Base-by-base conservation (phyloP, 2,888 invertebrate species). In the Phengaris alcon region DNA sequence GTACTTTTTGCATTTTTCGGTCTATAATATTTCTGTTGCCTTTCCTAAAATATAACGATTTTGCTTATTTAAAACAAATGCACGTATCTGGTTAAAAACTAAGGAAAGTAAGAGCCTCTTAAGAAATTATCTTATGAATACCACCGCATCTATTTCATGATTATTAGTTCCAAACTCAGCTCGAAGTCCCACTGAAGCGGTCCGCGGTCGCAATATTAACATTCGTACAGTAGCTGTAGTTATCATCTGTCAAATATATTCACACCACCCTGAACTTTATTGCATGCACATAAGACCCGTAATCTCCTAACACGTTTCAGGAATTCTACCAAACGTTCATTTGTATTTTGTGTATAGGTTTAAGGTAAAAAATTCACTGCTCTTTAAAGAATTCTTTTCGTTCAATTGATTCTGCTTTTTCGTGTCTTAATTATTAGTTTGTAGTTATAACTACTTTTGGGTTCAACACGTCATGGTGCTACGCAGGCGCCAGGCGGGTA, bases 121-220 rank as follows among this genome's bases (percentile, higher is more conserved):
- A 48, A 5, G 48, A 48, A 48, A 48, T 35, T 22, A 15, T 55
- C 35, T 68, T 68, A 48, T 64, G 15, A 69, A 72, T 73, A 70
- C 51, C 73, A 57, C 48, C 76, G 48, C 55, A 68, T 77, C 73
- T 44, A 74, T 74, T 57, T 68, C n/a, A n/a, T n/a, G 68, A 10
- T 74, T 80, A 77, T 70, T 78, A 78, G n/a, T 52, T 80, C 83
- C 76, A 55, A 77, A 77, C 78, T 80, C 81, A 78, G 83, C 83
- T 84, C 85, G 84, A 82, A 87, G 89, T 87, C 84, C 84, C 86
- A 84, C 84, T 85, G 85, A 85, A 85, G 87, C 87, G 87, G 82
- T 82, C 83, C 87, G 86, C 82, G 86, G 88, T 87, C 85, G 88
- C 90, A 86, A 90, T 91, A 91, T 90, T 90, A 90, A 92, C 91